Base-by-base conservation (phyloP, 1,140 invertebrate species). In the Rhopalosiphum padi region DNA sequence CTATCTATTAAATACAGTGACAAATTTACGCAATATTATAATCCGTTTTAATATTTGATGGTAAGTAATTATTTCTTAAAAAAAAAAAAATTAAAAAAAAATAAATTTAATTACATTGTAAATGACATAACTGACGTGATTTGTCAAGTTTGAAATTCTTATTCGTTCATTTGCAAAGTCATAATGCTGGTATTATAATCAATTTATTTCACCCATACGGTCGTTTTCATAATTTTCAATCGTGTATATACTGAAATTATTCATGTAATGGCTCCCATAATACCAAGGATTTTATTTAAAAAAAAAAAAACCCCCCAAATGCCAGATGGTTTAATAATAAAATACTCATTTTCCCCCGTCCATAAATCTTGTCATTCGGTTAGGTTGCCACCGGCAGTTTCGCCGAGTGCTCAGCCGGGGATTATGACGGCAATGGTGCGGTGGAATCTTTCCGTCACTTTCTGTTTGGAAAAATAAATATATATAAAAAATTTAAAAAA, bases 321-420 rank as follows among this genome's bases (percentile, higher is more conserved):
- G 91, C 77, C 91, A 92, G 68, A 92, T 83, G 91, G 68, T 92
- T 92, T 92, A 92, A 92, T 83, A 92, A 83, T 83, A n/a, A 92
- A 92, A 92, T 92, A 83, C 77, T 85, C 60, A 83, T 92, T 92
- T 92, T 46, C 41, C 60, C 43, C 91, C 77, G 21, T 48, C 68
- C 35, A 92, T 92, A 92, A 92, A 92, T 92, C 91, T 92, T 92
- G 91, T 92, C 91, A 92, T 92, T 92, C 77, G 35, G 83, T 92
- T 92, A 83, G 46, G 77, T 83, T 83, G 77, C 91, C 46, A n/a
- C 68, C 46, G 21, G 68, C 68, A 48, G 91, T 92, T 92, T 92
- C 22, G 9, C 91, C 77, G 77, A 92, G 91, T 92, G 77, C 91
- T 92, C 83, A 83, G 46, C 77, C 77, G 46, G 77, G 68, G 91